Percentiles rank a stretch among this genome's conserved stretches.
phyloP scores from a whole-genome alignment of 2,797 vertebrate genomes.

The Salarias fasciatus region DNA sequence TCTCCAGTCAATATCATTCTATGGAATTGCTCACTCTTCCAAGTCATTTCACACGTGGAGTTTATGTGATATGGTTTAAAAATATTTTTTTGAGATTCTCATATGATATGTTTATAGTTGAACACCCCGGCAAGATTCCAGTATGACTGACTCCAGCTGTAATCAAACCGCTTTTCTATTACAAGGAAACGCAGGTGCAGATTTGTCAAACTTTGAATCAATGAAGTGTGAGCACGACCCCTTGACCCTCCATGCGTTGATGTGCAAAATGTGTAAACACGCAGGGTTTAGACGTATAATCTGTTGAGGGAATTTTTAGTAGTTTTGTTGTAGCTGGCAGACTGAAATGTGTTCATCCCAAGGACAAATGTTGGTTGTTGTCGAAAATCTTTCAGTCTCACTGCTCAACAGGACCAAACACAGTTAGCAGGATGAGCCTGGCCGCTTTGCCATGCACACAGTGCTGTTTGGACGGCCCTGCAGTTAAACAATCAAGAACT shows the following conservation, averaged over 20 bases:
- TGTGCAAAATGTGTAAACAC: conserved; percentile 53
- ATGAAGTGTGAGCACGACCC: conserved; percentile 28
- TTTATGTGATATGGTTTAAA: conserved; percentile 55
- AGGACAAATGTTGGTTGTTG: conserved; percentile 58
- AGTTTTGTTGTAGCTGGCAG: conserved; percentile 48
- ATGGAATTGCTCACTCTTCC: conserved; percentile 54
- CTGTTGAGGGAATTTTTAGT: conserved; percentile 46
- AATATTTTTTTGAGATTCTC: conserved; percentile 40
- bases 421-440: conserved; percentile 15
- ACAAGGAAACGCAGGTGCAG: conserved; percentile 47
- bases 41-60: conserved; percentile 50
- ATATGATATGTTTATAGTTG: conserved; percentile 53
- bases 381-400: conserved; percentile 23
- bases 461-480: conserved; percentile 28
- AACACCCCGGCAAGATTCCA: conserved; percentile 40
- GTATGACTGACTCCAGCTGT: conserved; percentile 44
- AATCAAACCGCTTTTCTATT: conserved; percentile 47
- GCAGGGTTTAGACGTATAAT: conserved; percentile 55
- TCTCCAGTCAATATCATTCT: conserved; percentile 47
- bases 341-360: conserved; percentile 62
- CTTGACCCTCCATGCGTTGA: conserved; percentile 48
- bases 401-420: conserved; percentile 56
- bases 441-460: conserved; percentile 25
- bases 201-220: conserved; percentile 46
- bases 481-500: conserved; percentile 23